These are phyloP conservation scores for Clamator glandarius DNA, from an alignment of 2,797 vertebrate species.

Conservation along the genomic window DNA sequence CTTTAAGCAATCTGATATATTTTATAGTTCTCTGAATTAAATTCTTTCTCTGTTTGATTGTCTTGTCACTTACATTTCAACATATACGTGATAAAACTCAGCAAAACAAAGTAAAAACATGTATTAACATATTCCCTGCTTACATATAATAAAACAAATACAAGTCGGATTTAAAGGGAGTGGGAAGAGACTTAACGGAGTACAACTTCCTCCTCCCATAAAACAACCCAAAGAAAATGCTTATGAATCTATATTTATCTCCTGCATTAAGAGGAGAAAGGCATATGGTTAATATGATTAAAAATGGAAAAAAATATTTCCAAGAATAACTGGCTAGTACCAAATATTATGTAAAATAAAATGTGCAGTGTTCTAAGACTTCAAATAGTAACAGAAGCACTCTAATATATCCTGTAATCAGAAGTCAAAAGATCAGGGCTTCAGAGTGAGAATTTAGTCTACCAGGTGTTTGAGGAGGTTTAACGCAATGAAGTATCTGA, in stretches of 20 bases:
- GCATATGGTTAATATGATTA: neutral
- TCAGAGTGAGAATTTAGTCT: conserved; percentile 48
- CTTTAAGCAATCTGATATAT: neutral
- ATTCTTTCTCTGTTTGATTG: neutral
- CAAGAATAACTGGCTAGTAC: neutral
- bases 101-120: neutral
- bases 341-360: conserved; percentile 10
- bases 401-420: conserved; percentile 46
- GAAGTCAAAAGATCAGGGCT: conserved; percentile 33
- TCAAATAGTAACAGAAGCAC: conserved; percentile 33
- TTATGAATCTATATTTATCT: neutral
- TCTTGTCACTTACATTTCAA: neutral
- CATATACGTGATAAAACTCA: neutral
- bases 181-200: neutral
- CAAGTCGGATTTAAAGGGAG: neutral
- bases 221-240: neutral
- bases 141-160: neutral
- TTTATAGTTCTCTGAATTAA: neutral
- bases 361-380: neutral
- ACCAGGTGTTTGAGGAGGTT: conserved; percentile 18
- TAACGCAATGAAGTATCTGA: neutral
- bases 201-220: neutral
- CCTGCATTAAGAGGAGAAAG: neutral
- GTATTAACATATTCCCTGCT: neutral
- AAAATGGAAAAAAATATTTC: neutral